A percentile compares a stretch with the other conserved stretches of the same genome.
phyloP scores from a whole-genome alignment of 2,113 vertebrate genomes.

The Menura novaehollandiae region DNA sequence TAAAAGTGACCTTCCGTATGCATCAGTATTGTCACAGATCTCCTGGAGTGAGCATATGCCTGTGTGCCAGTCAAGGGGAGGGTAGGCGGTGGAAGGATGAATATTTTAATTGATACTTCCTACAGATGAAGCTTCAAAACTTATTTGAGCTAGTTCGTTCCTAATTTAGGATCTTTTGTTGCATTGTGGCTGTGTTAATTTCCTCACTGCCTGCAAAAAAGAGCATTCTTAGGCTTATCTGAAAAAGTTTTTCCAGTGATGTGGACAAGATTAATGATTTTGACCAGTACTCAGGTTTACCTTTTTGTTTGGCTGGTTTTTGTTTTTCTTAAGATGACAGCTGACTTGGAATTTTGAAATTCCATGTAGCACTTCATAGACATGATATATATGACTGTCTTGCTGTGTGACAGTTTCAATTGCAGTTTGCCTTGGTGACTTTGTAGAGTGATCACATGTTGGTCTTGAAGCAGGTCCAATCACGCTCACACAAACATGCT shows the following conservation, averaged over 20 bases:
- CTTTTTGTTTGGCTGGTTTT: neutral
- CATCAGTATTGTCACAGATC: neutral
- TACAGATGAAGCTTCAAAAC: neutral
- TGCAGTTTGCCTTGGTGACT: neutral
- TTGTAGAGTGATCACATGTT: neutral
- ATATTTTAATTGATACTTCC: neutral
- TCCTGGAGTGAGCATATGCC: neutral
- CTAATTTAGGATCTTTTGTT: neutral
- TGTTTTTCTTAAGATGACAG: neutral
- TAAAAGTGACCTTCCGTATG: neutral
- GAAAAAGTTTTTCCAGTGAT: neutral
- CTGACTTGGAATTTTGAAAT: neutral
- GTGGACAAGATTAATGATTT: neutral
- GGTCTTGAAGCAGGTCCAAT: neutral
- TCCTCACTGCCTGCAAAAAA: neutral
- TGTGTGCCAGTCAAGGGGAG: neutral
- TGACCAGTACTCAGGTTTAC: neutral
- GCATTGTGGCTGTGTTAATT: neutral
- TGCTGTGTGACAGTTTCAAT: neutral
- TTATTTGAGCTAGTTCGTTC: neutral
- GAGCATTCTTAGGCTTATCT: neutral
- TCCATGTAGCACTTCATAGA: neutral
- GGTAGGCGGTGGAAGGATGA: rapidly evolving
- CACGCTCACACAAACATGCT: rapidly evolving
- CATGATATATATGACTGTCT: rapidly evolving